phyloP scores from a whole-genome alignment of 2,797 vertebrate genomes.

The Dermochelys coriacea region DNA sequence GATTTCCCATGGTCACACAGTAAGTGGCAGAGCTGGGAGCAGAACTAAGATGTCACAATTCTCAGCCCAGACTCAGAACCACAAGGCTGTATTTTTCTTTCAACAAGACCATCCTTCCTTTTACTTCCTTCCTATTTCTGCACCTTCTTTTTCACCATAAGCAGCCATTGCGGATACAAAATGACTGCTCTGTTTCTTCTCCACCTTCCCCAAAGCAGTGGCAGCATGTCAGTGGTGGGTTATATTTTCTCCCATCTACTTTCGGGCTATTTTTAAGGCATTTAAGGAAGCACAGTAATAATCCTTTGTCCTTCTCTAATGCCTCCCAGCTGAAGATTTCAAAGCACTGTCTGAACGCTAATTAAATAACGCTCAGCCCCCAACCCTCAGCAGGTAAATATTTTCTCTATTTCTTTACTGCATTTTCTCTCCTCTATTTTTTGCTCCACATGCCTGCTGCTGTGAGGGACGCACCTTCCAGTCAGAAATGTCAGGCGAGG shows the following conservation, averaged over 20 bases:
- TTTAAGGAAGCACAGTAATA: background rate
- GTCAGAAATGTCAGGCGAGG: background rate
- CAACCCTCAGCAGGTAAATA: background rate
- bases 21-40: background rate
- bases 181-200: background rate
- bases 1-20: background rate
- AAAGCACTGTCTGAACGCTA: background rate
- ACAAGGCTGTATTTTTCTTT: background rate
- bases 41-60: background rate
- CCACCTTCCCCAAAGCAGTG: rapidly evolving
- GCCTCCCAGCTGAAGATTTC: background rate
- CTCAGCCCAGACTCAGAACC: background rate
- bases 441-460: background rate
- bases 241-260: background rate
- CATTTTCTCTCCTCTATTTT: background rate
- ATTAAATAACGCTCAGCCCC: background rate
- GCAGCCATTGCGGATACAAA: background rate
- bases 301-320: background rate
- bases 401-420: background rate
- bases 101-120: background rate
- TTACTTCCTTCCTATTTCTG: background rate
- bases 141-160: background rate
- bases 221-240: background rate
- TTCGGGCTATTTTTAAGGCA: background rate
- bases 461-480: rapidly evolving